A percentile compares a stretch with the other conserved stretches of the same genome.
phyloP scores from a whole-genome alignment of 2,888 invertebrate genomes.

The Xylocampa areola region DNA sequence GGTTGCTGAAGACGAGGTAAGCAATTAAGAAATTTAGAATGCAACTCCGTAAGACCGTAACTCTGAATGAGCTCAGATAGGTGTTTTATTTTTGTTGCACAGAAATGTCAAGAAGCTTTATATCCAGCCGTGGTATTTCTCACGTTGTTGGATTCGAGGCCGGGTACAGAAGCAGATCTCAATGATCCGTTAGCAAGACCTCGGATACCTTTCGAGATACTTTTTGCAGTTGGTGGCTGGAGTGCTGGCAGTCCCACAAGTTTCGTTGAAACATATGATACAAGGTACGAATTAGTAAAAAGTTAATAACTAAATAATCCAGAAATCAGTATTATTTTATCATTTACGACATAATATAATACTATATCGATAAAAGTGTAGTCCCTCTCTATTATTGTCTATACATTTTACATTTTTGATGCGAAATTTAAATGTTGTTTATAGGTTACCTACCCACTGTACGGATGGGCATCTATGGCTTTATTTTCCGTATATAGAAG shows the following conservation, averaged over 20 bases:
- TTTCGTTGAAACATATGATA: constrained; percentile 94
- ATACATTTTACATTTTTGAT: no score
- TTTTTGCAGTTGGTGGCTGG: constrained; percentile 96
- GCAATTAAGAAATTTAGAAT: constrained; percentile 6
- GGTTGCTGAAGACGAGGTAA: constrained; percentile 86
- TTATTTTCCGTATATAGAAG: no score
- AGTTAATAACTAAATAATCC: neutral
- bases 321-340: no score
- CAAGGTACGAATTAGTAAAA: constrained; percentile 88
- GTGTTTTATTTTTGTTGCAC: constrained; percentile 44
- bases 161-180: constrained; percentile 85
- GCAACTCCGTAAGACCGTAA: neutral
- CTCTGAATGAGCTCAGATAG: neutral
- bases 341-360: no score
- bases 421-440: no score
- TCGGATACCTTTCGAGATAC: constrained; percentile 93
- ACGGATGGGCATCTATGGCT: no score
- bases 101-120: constrained; percentile 89
- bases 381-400: no score
- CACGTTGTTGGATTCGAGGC: constrained; percentile 84
- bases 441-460: no score
- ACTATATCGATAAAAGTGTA: no score
- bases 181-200: constrained; percentile 91
- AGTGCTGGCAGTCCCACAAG: constrained; percentile 95
- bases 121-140: constrained; percentile 88